Percentiles rank a stretch among this genome's conserved stretches.
phyloP scores from a whole-genome alignment of 2,888 invertebrate genomes.

The Xiphydria camelus region DNA sequence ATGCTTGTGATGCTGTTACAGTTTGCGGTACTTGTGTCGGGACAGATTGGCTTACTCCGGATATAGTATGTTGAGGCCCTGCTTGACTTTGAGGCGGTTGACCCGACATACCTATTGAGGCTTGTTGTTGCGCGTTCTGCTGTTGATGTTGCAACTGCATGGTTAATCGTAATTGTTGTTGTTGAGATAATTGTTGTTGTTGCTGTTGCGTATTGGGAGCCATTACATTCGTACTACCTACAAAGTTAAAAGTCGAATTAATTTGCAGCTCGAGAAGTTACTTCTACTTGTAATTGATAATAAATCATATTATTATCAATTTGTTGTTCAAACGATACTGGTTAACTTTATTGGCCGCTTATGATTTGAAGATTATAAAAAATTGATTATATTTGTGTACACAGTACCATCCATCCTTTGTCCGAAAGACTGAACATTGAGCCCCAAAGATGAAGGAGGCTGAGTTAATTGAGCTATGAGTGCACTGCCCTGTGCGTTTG shows the following conservation, averaged over 20 bases:
- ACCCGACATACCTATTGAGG: conserved; percentile 48
- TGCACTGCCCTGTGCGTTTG: conserved; percentile 60
- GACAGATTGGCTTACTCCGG: conserved; percentile 47
- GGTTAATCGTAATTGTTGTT: conserved; percentile 40
- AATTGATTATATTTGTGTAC: conserved; percentile 9
- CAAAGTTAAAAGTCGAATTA: too few species aligned
- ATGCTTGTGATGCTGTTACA: conserved; percentile 45
- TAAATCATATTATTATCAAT: too few species aligned
- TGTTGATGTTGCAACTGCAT: conserved; percentile 47
- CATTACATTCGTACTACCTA: conserved; percentile 43
- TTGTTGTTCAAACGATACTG: neutral
- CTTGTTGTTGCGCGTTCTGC: conserved; percentile 50
- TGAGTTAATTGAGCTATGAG: conserved; percentile 64
- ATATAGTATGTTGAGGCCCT: conserved; percentile 44
- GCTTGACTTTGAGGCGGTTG: conserved; percentile 35
- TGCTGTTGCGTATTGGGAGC: conserved; percentile 55
- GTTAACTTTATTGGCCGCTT: neutral
- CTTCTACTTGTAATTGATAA: too few species aligned
- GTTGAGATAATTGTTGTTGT: conserved; percentile 49
- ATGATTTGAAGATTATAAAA: too few species aligned
- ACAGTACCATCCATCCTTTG: conserved; percentile 56
- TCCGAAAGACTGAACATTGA: conserved; percentile 58
- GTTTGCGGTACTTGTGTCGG: conserved; percentile 51
- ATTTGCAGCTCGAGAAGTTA: too few species aligned
- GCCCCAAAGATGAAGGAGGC: conserved; percentile 61